Conservation (phyloP, 2,113 vertebrate genomes). For the Clinocottus analis region DNA sequence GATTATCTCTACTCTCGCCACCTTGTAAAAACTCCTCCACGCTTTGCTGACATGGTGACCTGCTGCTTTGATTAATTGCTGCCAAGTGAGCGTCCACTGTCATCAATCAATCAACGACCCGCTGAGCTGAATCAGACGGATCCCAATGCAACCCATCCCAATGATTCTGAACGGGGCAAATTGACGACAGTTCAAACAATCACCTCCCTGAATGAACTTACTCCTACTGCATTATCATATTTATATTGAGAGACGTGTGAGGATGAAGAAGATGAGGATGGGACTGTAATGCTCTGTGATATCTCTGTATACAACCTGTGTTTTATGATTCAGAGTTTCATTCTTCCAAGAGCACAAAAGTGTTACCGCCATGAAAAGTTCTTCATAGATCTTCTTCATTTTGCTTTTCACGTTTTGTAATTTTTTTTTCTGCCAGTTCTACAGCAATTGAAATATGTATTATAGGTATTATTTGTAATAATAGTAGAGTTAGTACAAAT, state of each 20-base stretch:
- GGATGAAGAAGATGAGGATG: background rate
- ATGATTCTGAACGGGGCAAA: background rate
- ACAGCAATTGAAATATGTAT: too few relatives aligned
- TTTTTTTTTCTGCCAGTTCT: too few relatives aligned
- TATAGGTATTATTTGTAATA: too few relatives aligned
- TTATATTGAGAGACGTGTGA: background rate
- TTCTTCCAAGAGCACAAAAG: too few relatives aligned
- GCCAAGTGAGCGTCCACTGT: background rate
- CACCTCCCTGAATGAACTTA: background rate
- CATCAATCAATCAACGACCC: conserved; percentile 1
- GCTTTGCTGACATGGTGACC: background rate
- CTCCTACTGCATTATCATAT: background rate
- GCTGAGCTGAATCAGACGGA: conserved; percentile 10
- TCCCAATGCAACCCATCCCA: background rate
- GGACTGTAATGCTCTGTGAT: too few relatives aligned
- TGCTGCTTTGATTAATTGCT: conserved; percentile 4
- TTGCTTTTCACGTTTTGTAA: too few relatives aligned
- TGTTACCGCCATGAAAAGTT: background rate
- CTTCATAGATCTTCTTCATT: background rate
- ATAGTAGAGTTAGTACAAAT: too few relatives aligned
- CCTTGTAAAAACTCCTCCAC: background rate
- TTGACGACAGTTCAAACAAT: background rate
- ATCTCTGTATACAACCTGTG: background rate
- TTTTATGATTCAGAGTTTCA: background rate
- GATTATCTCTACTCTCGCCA: background rate